These are phyloP conservation scores for Heliconius hortense DNA, from an alignment of 2,888 invertebrate species.

Conservation along the genomic window DNA sequence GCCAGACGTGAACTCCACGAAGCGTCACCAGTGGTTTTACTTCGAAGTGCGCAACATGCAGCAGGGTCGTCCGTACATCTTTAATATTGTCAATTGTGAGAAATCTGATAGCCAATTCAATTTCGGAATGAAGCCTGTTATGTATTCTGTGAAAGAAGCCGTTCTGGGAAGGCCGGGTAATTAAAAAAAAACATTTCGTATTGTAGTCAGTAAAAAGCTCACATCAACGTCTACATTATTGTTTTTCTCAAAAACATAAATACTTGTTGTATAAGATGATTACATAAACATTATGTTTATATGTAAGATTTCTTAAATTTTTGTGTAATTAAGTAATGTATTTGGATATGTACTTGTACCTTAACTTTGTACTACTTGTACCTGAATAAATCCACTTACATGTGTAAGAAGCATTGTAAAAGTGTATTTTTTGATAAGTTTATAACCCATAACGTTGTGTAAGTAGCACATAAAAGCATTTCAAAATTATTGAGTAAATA, in stretches of 20 bases:
- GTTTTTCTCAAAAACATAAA: not conserved
- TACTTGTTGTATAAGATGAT: not conserved
- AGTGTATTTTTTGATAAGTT: not conserved
- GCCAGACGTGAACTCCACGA: conserved; percentile 90
- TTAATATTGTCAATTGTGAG: conserved; percentile 94
- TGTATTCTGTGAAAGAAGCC: conserved; percentile 91
- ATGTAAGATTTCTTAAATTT: not conserved
- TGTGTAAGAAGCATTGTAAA: not conserved
- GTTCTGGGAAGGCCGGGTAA: conserved; percentile 77
- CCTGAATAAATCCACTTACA: not conserved
- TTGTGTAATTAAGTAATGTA: not conserved
- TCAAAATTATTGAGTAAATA: too few species aligned
- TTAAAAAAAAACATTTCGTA: conserved; percentile 23
- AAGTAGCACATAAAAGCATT: too few species aligned
- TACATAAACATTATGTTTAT: not conserved
- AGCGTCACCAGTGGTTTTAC: conserved; percentile 95
- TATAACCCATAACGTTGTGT: not conserved
- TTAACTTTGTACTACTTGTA: not conserved
- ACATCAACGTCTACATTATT: not conserved
- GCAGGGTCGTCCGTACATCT: conserved; percentile 85
- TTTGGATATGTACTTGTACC: not conserved
- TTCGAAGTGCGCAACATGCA: conserved; percentile 93
- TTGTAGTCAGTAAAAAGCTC: conserved; percentile 8
- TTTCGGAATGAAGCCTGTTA: conserved; percentile 93
- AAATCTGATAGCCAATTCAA: conserved; percentile 94